Evolutionary conservation across 2,797 vertebrate species (phyloP).

Genomic region (Nothura maculosa): DNA sequence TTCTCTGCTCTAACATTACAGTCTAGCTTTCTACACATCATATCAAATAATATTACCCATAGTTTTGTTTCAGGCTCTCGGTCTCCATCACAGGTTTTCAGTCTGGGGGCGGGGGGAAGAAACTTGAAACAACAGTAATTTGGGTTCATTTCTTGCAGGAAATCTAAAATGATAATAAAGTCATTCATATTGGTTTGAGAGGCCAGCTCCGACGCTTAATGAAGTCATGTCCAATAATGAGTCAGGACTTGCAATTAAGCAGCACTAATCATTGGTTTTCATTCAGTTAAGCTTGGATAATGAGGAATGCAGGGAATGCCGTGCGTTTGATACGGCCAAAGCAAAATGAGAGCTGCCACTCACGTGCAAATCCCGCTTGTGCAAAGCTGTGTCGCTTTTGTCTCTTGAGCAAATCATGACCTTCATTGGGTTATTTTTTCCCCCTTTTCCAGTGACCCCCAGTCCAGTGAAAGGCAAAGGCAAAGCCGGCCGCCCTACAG

Average conservation of each 20-base stretch:
- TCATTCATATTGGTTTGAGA: fast-evolving
- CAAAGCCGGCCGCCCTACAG: constrained; percentile 92
- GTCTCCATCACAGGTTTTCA: neutral
- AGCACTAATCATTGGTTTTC: neutral
- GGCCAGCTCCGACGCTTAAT: neutral
- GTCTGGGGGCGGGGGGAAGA: neutral
- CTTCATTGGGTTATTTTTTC: constrained; percentile 28
- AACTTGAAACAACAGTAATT: neutral
- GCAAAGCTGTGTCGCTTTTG: neutral
- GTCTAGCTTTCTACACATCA: fast-evolving
- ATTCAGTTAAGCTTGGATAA: neutral
- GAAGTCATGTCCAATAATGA: neutral
- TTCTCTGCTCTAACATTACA: neutral
- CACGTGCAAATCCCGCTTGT: neutral
- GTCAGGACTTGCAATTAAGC: neutral
- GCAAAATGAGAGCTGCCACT: neutral
- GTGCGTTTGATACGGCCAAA: fast-evolving
- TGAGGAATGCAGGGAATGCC: fast-evolving
- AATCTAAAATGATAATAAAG: neutral
- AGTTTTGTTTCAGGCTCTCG: neutral
- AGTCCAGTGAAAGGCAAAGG: constrained; percentile 98
- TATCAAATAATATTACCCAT: neutral
- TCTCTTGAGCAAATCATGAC: neutral
- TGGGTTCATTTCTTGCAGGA: neutral
- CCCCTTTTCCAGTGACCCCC: constrained; percentile 89